phyloP scores from a whole-genome alignment of 2,888 invertebrate genomes.

The Arrhopalites spinosus region DNA sequence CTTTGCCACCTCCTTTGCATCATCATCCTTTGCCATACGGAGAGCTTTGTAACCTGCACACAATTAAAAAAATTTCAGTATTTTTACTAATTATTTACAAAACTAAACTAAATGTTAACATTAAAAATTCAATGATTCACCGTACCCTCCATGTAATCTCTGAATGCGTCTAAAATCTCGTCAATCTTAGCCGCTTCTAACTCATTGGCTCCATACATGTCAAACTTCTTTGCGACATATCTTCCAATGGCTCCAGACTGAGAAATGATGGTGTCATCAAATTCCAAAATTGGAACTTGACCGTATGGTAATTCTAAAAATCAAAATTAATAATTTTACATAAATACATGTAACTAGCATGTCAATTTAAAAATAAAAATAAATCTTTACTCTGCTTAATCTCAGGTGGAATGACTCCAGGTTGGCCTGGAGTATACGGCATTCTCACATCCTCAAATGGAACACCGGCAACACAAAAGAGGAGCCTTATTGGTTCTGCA shows the following conservation, averaged over 20 bases:
- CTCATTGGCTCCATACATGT: background rate
- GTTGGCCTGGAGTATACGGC: no score
- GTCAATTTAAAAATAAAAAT: background rate
- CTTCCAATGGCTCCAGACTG: background rate
- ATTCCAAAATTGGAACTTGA: background rate
- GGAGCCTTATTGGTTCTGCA: no score
- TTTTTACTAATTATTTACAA: no score
- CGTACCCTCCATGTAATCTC: background rate
- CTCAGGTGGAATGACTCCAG: no score
- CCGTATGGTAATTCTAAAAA: background rate
- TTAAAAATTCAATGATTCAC: background rate
- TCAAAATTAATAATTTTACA: no score
- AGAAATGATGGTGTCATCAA: background rate
- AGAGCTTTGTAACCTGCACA: no score
- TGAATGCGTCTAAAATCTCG: background rate
- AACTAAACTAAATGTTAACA: no score
- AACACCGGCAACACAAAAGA: no score
- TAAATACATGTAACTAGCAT: background rate
- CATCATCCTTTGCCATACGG: no score
- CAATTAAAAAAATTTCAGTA: no score
- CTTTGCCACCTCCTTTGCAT: no score
- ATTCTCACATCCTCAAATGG: no score
- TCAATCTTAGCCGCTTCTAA: background rate
- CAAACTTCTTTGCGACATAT: background rate
- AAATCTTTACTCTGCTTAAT: background rate